A percentile compares a stretch with the other conserved stretches of the same genome.
Conservation (phyloP, 2,888 invertebrate genomes). For the Myopa testacea region DNA sequence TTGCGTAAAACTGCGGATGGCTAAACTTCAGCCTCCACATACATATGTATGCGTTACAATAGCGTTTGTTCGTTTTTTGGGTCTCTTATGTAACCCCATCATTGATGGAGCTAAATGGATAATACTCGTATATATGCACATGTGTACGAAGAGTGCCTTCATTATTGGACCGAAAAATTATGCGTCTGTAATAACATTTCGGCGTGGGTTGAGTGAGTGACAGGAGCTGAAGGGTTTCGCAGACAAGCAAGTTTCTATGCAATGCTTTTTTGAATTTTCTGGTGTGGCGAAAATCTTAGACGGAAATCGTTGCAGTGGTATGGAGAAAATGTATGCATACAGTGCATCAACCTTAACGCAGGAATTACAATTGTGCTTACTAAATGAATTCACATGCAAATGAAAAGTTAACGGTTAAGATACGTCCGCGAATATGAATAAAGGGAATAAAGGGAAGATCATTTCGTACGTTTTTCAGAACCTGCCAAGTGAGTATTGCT, state of each 20-base stretch:
- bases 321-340: conserved; percentile 20
- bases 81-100: background rate
- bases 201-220: conserved; percentile 31
- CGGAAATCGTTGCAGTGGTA: conserved; percentile 40
- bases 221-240: conserved; percentile 32
- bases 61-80: background rate
- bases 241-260: conserved; percentile 29
- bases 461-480: too few relatives aligned
- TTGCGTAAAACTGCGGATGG: background rate
- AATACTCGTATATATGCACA: too few relatives aligned
- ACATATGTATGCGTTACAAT: background rate
- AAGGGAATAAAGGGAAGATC: too few relatives aligned
- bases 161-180: conserved; percentile 45
- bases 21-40: background rate
- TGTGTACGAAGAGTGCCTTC: background rate
- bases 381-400: background rate
- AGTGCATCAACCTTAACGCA: conserved; percentile 3
- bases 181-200: background rate
- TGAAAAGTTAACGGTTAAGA: background rate
- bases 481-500: too few relatives aligned
- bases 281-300: background rate
- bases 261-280: conserved; percentile 16
- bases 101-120: too few relatives aligned
- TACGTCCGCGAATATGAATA: conserved; percentile 37
- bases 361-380: background rate